A percentile compares a stretch with the other conserved stretches of the same genome.
Evolutionary conservation across 2,113 vertebrate genomes (phyloP).

Genomic region (Irena cyanogastra): DNA sequence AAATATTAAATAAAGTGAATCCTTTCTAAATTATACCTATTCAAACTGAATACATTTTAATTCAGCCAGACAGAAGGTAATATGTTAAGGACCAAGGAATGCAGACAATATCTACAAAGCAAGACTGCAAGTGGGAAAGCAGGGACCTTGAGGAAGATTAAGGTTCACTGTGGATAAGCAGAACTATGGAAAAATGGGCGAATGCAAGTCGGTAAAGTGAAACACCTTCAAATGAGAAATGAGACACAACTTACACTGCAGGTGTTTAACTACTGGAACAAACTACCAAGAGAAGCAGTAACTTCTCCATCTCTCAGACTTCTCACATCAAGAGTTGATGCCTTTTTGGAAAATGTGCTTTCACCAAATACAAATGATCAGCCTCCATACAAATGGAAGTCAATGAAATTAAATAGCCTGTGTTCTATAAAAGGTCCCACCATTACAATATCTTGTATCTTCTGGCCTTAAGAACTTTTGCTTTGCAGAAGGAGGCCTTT

Average conservation of each 20-base stretch:
- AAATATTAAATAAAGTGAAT: background rate
- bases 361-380: background rate
- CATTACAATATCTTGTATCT: background rate
- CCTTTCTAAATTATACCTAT: background rate
- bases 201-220: background rate
- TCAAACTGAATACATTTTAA: background rate
- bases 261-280: constrained; percentile 7
- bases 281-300: background rate
- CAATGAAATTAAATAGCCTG: background rate
- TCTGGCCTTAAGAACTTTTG: background rate
- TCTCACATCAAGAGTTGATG: background rate
- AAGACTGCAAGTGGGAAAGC: background rate
- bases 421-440: background rate
- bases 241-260: background rate
- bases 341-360: background rate
- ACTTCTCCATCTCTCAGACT: background rate
- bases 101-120: background rate
- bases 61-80: background rate
- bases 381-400: background rate
- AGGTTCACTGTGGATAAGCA: background rate
- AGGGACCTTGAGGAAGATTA: background rate
- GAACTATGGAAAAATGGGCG: background rate
- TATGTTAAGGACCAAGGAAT: background rate
- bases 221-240: background rate
- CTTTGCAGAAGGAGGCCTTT: background rate